Conservation (phyloP, 2,113 vertebrate species). For the Octodon degus region DNA sequence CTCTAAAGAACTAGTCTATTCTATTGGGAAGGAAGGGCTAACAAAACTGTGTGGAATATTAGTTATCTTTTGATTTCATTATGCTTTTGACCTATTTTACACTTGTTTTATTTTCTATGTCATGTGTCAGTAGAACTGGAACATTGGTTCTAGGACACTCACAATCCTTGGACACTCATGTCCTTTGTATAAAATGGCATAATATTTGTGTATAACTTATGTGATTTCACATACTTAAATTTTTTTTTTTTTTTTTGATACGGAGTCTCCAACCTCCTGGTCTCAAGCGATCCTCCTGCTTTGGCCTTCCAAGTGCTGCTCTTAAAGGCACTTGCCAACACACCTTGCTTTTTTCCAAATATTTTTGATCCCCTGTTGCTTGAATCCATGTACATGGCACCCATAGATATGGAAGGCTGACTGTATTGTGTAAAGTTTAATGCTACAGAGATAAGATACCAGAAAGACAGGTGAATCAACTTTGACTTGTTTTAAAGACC, state of each 20-base stretch:
- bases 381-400: neutral
- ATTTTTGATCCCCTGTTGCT: neutral
- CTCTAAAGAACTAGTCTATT: slow-evolving; percentile 1
- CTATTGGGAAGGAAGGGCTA: slow-evolving; percentile 10
- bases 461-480: neutral
- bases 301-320: neutral
- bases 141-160: neutral
- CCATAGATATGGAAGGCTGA: neutral
- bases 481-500: slow-evolving; percentile 38
- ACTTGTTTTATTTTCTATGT: slow-evolving; percentile 14
- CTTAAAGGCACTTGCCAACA: neutral
- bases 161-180: neutral
- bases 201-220: neutral
- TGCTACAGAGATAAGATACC: slow-evolving; percentile 9
- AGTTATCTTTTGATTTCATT: slow-evolving; percentile 29
- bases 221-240: neutral
- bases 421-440: slow-evolving; percentile 2
- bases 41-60: slow-evolving; percentile 16
- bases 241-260: neutral
- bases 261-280: neutral
- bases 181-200: neutral
- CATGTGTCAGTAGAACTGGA: neutral
- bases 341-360: neutral
- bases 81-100: neutral
- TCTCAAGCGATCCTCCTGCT: neutral